Evolutionary conservation across 1,140 invertebrate species (phyloP).

Genomic region (Andrena cerasifolii): DNA sequence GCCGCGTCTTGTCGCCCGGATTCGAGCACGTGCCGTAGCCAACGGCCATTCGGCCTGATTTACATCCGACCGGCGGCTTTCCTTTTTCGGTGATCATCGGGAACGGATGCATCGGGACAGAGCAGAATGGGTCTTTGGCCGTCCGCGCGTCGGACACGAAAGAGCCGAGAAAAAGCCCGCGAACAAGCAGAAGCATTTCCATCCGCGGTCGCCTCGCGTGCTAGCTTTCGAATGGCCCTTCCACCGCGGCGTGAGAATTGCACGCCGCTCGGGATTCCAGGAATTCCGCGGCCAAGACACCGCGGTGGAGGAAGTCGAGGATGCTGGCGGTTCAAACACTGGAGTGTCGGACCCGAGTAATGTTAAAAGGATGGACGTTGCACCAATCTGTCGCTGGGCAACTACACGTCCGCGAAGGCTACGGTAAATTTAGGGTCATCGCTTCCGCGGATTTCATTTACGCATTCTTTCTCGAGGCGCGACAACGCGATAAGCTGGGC

Average conservation of each 20-base stretch:
- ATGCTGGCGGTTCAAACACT: neutral
- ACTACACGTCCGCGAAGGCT: neutral
- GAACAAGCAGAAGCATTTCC: slow-evolving; percentile 39
- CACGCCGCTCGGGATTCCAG: neutral
- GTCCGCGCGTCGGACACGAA: neutral
- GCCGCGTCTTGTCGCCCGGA: slow-evolving; percentile 23
- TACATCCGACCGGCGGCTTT: slow-evolving; percentile 38
- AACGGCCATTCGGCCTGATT: slow-evolving; percentile 52
- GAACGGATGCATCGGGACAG: slow-evolving; percentile 24
- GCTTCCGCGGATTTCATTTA: slow-evolving; percentile 12
- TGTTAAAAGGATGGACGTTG: too few relatives aligned
- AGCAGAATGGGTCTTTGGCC: slow-evolving; percentile 21
- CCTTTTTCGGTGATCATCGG: slow-evolving; percentile 47
- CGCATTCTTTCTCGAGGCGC: slow-evolving; percentile 42
- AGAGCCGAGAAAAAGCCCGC: slow-evolving; percentile 6
- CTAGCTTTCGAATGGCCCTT: slow-evolving; percentile 35
- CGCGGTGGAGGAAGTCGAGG: neutral
- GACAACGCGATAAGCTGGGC: slow-evolving; percentile 55
- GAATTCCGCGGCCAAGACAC: slow-evolving; percentile 1
- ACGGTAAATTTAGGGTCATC: slow-evolving; percentile 30
- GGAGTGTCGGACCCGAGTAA: neutral
- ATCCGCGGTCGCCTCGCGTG: slow-evolving; percentile 1
- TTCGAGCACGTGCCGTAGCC: slow-evolving; percentile 46
- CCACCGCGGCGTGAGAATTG: slow-evolving; percentile 26
- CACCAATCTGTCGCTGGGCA: too few relatives aligned